phyloP scores from a whole-genome alignment of 2,113 vertebrate genomes.

The Mobula birostris region DNA sequence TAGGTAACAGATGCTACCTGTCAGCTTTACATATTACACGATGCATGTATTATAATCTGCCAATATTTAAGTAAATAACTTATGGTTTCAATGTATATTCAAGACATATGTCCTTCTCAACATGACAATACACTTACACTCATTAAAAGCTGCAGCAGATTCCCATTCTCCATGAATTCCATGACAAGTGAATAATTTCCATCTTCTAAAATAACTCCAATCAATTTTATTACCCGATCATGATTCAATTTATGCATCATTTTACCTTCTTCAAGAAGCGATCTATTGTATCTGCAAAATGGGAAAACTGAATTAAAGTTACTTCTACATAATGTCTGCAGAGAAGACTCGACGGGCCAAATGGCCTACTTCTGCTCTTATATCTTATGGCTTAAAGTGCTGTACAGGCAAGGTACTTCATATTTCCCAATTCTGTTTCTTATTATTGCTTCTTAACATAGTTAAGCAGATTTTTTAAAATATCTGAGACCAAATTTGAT shows the following conservation, averaged over 20 bases:
- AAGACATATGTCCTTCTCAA: too few species aligned
- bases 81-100: not conserved
- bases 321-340: not conserved
- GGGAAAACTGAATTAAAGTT: not conserved
- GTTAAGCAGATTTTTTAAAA: not conserved
- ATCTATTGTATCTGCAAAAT: constrained; percentile 58
- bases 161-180: constrained; percentile 80
- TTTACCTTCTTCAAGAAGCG: constrained; percentile 80
- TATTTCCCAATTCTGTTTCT: not conserved
- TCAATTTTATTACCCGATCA: constrained; percentile 73
- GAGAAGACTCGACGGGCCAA: too few species aligned
- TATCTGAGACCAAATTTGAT: not conserved
- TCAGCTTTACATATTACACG: too few species aligned
- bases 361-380: too few species aligned
- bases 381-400: too few species aligned
- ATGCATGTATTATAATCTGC: too few species aligned
- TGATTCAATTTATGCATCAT: constrained; percentile 79
- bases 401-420: not conserved
- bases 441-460: not conserved
- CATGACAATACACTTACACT: constrained; percentile 51
- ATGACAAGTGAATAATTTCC: constrained; percentile 83
- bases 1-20: too few species aligned
- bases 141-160: constrained; percentile 76
- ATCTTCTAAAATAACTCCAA: constrained; percentile 82
- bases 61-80: too few species aligned